Evolutionary conservation across 2,797 vertebrate genomes (phyloP), one percentile per base, ranked within the genome.

Genomic region (Microctenopoma lineatum): DNA sequence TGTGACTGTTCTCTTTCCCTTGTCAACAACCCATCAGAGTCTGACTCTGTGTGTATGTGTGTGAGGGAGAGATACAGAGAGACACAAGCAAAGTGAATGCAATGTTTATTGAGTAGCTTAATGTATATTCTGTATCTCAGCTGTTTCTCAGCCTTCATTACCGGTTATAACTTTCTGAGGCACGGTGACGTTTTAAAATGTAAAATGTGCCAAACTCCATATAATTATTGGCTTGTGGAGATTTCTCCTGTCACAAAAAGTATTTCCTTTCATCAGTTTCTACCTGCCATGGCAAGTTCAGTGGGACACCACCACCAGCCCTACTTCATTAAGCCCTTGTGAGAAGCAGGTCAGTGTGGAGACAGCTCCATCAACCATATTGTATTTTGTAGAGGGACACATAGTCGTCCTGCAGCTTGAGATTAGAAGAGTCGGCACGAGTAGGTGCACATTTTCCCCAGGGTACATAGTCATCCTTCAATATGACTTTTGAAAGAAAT

Each of bases 21-120:
- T 88, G 88, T 91, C 89, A 90, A 90, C 89, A 89, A 75, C 80
- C 87, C 87, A 85, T 89, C 83, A 51, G 69, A 74, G 79, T 81
- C 56, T 71, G 54, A 67, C 47, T 61, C 61, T 2, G 25, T 41
- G 29, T 27, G 1, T 36, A 39, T 45, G 13, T 63, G 53, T 26
- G 54, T 47, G 51, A 21, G 0, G 25, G 32, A 59, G 55, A 21
- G 27, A 50, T 48, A 53, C 42, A 59, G 42, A 62, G 51, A 67
- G 54, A 52, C 56, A 41, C n/a, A 60, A 68, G 70, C 58, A 63
- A 69, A 66, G 58, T 77, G 44, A 79, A 75, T 73, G 67, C 73
- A 66, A 77, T 77, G 80, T 84, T 81, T 85, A 84, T 80, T 85
- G 79, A 88, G 81, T 56, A 81, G 77, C 73, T 84, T 83, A 75